Conservation (phyloP, 2,797 vertebrate genomes). For the Clarias laeviceps region DNA sequence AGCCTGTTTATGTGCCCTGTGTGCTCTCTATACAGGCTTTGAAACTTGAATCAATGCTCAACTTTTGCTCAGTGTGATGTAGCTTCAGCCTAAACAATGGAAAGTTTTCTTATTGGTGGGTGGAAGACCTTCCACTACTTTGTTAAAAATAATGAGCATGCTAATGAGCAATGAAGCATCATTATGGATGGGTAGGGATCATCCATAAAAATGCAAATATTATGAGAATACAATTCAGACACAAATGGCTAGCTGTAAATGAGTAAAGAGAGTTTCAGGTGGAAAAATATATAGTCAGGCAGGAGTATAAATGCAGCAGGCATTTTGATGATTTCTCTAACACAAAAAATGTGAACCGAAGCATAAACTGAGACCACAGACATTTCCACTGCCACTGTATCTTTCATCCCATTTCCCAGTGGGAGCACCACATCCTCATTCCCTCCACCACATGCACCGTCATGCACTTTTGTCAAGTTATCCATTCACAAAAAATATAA, state of each 20-base stretch:
- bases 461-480: slow-evolving; percentile 15
- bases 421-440: slow-evolving; percentile 35
- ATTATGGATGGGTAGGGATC: background rate
- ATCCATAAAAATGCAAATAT: background rate
- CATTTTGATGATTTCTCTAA: slow-evolving; percentile 1
- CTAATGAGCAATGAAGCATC: background rate
- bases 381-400: slow-evolving; percentile 16
- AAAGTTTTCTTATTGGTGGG: background rate
- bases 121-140: background rate
- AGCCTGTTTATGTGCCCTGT: slow-evolving; percentile 6
- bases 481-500: slow-evolving; percentile 11
- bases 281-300: background rate
- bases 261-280: background rate
- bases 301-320: background rate
- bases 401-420: slow-evolving; percentile 16
- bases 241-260: background rate
- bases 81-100: background rate
- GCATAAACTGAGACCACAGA: slow-evolving; percentile 12
- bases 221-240: background rate
- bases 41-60: background rate
- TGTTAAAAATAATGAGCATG: background rate
- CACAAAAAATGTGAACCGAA: background rate
- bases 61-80: background rate
- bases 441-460: slow-evolving; percentile 16
- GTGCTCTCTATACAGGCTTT: slow-evolving; percentile 1